phyloP scores from a whole-genome alignment of 2,113 vertebrate genomes.

The Telmatochromis sp. region DNA sequence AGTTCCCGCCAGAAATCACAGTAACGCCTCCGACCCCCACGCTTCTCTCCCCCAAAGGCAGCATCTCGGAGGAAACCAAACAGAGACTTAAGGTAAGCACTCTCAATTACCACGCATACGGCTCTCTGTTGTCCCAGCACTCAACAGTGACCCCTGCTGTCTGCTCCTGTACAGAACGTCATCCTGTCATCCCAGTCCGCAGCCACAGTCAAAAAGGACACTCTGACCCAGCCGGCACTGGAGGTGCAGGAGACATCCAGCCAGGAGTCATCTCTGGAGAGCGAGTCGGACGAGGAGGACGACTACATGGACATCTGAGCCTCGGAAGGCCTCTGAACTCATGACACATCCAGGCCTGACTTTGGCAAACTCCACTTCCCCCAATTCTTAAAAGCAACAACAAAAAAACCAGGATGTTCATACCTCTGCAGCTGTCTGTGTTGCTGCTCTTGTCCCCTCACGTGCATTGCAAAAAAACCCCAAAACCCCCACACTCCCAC shows the following conservation, averaged over 20 bases:
- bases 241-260: slow-evolving; percentile 96
- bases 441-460: neutral
- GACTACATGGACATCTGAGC: slow-evolving; percentile 95
- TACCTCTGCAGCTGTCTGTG: slow-evolving; percentile 13
- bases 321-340: neutral
- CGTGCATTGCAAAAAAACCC: neutral
- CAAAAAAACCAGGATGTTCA: neutral
- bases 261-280: slow-evolving; percentile 96
- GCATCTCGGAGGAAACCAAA: slow-evolving; percentile 98
- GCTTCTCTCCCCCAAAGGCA: slow-evolving; percentile 95
- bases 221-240: slow-evolving; percentile 88
- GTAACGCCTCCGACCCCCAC: slow-evolving; percentile 97
- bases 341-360: neutral
- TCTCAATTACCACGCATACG: neutral
- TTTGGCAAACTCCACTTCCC: neutral
- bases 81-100: slow-evolving; percentile 88
- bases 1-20: slow-evolving; percentile 98
- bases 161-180: slow-evolving; percentile 78
- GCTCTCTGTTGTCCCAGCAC: neutral
- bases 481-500: neutral
- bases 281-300: slow-evolving; percentile 92
- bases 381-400: neutral
- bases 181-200: slow-evolving; percentile 97
- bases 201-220: slow-evolving; percentile 95
- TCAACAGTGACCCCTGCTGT: slow-evolving; percentile 29